Percentiles rank a stretch among this genome's conserved stretches.
These are phyloP conservation scores for Ursus arctos DNA, from an alignment of 2,113 vertebrate species.

Conservation along the genomic window DNA sequence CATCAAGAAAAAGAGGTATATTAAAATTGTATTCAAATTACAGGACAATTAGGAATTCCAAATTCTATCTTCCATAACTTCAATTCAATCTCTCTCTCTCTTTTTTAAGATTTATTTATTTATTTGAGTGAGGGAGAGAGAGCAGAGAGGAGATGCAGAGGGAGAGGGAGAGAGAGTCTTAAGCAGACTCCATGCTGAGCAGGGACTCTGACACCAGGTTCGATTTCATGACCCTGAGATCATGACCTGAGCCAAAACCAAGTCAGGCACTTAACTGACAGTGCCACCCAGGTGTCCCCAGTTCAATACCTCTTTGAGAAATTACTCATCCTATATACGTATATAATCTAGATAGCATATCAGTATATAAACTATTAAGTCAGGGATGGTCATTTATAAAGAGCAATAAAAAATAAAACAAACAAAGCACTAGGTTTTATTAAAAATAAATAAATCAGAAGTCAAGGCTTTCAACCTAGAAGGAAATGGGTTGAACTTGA, in stretches of 20 bases:
- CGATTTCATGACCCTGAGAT: not conserved
- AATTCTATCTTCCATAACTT: not conserved
- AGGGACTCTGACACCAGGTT: not conserved
- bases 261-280: not conserved
- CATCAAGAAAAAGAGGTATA: not conserved
- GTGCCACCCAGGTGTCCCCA: not conserved
- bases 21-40: not conserved
- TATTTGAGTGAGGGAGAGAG: not conserved
- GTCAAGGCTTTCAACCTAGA: not conserved
- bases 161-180: not conserved
- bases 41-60: not conserved
- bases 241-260: not conserved
- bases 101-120: not conserved
- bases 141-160: not conserved
- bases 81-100: not conserved
- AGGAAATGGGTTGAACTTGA: constrained; percentile 9
- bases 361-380: not conserved
- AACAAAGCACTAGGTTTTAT: not conserved
- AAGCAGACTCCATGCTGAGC: not conserved
- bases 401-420: not conserved
- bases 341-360: not conserved
- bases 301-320: not conserved
- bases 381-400: not conserved
- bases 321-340: not conserved
- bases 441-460: not conserved